Percentiles rank a stretch among this genome's conserved stretches.
phyloP scores from a whole-genome alignment of 2,113 vertebrate species.

The Dicrurus megarhynchus region DNA sequence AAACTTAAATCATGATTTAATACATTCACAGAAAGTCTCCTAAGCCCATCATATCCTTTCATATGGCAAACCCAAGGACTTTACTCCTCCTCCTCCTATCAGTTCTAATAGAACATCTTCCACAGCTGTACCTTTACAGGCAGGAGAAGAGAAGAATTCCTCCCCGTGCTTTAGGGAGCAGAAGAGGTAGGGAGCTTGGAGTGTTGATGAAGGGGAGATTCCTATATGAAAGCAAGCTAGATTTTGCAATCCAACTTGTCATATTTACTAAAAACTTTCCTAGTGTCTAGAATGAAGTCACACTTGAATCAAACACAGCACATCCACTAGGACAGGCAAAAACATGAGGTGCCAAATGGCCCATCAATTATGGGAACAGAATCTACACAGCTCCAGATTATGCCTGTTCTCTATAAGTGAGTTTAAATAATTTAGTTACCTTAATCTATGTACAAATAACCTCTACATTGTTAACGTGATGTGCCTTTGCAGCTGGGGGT shows the following conservation, averaged over 20 bases:
- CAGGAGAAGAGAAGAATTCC: neutral
- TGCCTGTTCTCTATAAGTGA: neutral
- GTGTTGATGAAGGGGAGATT: neutral
- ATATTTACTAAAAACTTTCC: neutral
- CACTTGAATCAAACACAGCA: neutral
- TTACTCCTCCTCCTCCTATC: neutral
- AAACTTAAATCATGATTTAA: neutral
- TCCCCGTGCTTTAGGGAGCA: neutral
- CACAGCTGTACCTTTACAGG: neutral
- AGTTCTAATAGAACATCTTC: neutral
- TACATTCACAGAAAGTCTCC: neutral
- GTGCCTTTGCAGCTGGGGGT: neutral
- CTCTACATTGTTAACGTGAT: neutral
- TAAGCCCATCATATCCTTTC: neutral
- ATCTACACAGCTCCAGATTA: neutral
- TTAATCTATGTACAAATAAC: neutral
- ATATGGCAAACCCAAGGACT: neutral
- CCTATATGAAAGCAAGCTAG: neutral
- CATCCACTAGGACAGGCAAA: neutral
- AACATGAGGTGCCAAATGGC: neutral
- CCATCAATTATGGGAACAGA: neutral
- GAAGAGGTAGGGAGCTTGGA: neutral
- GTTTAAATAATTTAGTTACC: neutral
- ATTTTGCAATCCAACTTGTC: neutral
- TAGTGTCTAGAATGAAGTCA: neutral